Evolutionary conservation across 2,113 vertebrate genomes (phyloP), one percentile per base, ranked within the genome.

Genomic region (Apistogramma diplotaenia): DNA sequence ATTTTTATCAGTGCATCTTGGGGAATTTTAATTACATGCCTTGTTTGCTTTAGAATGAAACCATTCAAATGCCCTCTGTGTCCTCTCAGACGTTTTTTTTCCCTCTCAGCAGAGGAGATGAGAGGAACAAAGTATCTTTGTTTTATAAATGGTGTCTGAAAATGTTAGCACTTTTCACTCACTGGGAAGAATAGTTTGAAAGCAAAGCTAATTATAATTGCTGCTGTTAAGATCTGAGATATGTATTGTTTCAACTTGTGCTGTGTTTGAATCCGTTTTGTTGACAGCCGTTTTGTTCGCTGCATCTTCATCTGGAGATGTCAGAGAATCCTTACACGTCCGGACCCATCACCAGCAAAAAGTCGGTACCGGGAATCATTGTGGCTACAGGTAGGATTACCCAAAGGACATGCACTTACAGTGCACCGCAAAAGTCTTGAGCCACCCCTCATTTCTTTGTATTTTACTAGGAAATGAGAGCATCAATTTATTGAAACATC

Each of bases 281-380:
- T 91, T 87, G 55, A 87, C 94, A 99, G 98, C 97, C 98, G 35
- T 97, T 97, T 91, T 99, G 98, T 79, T 99, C 98, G 4, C 81
- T 99, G 78, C 97, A 99, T 90, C 96, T 99, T 87, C 97, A 98
- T 82, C 91, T 99, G 90, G 97, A 98, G 25, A 96, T 98, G 94
- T 96, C 96, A 16, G 97, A 98, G 94, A 99, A 97, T 89, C 98
- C 98, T 0, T 99, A 98, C 70, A 97, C 96, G 13, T 97, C 98
- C 13, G 97, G 97, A 85, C 97, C 97, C 70, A 96, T 99, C 93
- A 97, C 96, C 59, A 99, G 97, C 95, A 98, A 98, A 83, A 96
- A 96, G 27, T 96, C 96, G 5, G 97, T 96, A 21, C 98, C 98
- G 1, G 98, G 98, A 61, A 95, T 99, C 75, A 96, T 99, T 49